Evolutionary conservation across 2,888 invertebrate genomes (phyloP), one percentile per base, ranked within the genome.

Genomic region (Lasioglossum lativentre): DNA sequence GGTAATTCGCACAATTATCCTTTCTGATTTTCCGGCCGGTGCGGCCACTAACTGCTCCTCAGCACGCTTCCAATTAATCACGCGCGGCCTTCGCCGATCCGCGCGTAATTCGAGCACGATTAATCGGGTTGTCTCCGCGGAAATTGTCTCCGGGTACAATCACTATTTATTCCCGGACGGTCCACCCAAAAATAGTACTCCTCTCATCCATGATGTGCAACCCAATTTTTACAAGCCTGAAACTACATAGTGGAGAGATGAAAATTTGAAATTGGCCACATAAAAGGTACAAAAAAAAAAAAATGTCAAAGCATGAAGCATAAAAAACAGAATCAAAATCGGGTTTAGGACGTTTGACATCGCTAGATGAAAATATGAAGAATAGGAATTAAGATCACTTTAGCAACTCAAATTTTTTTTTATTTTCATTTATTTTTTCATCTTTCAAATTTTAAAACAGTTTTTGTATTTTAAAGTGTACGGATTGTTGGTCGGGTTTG

Each of bases 1-100:
- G 74, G 87, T 83, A 89, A 89, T 87, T 84, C 85, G 88, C 86
- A 83, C 89, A 88, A 89, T 89, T 89, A 89, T 89, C 83, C 89
- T 86, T 86, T 88, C 89, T 84, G 88, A 89, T 86, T 89, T 89
- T 85, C 86, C 80, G 77, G 71, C 88, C 75, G 63, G 86, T 78
- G 80, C 73, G 66, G 79, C 78, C 74, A 81, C 84, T 86, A 88
- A 88, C 89, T 86, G 86, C 77, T 78, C 82, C 85, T 27, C 80
- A 82, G 74, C 85, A 82, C 82, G 82, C 82, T 73, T 47, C 82
- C 82, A 84, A 89, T 89, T 88, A 88, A 89, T 89, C 88, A 86
- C 88, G 52, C 88, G 88, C 82, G 81, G 86, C 74, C 82, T 80
- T 79, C 63, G 75, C 85, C 77, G 80, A 86, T 88, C 83, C 12